phyloP scores from a whole-genome alignment of 2,797 vertebrate species.

The Acanthurus tractus region DNA sequence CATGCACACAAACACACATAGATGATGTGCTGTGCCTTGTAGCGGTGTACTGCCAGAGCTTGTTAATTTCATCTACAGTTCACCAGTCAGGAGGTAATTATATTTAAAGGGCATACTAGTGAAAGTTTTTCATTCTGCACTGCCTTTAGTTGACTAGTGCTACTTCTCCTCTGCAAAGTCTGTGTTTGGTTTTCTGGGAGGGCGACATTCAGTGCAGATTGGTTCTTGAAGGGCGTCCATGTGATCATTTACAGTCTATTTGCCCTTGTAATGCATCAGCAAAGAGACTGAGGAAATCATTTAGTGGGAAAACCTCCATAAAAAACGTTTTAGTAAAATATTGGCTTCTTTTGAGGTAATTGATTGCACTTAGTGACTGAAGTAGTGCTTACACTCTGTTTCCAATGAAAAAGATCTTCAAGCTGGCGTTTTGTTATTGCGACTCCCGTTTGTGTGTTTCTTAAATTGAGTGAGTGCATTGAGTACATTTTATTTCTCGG shows the following conservation, averaged over 20 bases:
- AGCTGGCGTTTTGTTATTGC: too few species aligned
- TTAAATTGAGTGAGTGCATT: background rate
- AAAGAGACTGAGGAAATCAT: background rate
- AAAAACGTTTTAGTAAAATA: background rate
- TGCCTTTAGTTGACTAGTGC: background rate
- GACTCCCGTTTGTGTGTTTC: too few species aligned
- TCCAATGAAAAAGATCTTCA: too few species aligned
- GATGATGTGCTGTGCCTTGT: conserved; percentile 23
- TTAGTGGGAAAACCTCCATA: background rate
- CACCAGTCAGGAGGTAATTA: conserved; percentile 69
- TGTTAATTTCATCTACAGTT: conserved; percentile 74
- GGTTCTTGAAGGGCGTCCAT: too few species aligned
- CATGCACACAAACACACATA: conserved; percentile 20
- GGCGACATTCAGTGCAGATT: background rate
- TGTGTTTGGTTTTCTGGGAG: background rate
- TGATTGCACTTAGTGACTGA: background rate
- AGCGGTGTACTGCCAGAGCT: conserved; percentile 56
- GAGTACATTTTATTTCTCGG: background rate
- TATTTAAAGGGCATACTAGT: conserved; percentile 42
- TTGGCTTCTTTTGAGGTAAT: background rate
- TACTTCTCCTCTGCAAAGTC: background rate
- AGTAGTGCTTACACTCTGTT: too few species aligned
- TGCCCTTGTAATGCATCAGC: too few species aligned
- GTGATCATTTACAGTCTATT: too few species aligned
- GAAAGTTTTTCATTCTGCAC: background rate